Conservation (phyloP, 2,888 invertebrate species). For the Eledona agricola region DNA sequence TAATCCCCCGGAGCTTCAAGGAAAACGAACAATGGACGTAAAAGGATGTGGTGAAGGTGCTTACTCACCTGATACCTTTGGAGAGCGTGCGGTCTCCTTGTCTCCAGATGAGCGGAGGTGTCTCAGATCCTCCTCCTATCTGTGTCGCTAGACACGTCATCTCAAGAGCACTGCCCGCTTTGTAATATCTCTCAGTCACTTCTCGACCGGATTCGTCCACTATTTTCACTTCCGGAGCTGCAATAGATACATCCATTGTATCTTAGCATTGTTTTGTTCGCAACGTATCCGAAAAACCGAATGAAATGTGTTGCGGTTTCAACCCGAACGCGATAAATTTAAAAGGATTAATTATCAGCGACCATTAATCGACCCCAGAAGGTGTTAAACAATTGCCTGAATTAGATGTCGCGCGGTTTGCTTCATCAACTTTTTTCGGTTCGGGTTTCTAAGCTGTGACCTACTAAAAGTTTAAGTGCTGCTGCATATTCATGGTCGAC, state of each 20-base stretch:
- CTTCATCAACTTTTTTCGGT: constrained; percentile 23
- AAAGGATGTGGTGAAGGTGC: constrained; percentile 36
- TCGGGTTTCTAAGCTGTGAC: constrained; percentile 28
- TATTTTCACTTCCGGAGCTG: constrained; percentile 69
- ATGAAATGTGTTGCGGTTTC: too few relatives aligned
- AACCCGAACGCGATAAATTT: too few relatives aligned
- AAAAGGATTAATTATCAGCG: too few relatives aligned
- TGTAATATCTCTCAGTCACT: constrained; percentile 69
- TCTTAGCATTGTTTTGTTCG: too few relatives aligned
- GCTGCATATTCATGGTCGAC: constrained; percentile 36
- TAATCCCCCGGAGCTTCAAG: constrained; percentile 31
- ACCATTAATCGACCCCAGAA: too few relatives aligned
- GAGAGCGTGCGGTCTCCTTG: constrained; percentile 65
- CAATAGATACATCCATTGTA: too few relatives aligned
- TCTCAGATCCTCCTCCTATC: constrained; percentile 62
- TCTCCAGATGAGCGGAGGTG: constrained; percentile 63
- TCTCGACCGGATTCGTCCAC: constrained; percentile 68
- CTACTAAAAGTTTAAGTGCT: constrained; percentile 34
- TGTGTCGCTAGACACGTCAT: constrained; percentile 66
- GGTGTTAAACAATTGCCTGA: too few relatives aligned
- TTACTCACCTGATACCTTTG: constrained; percentile 66
- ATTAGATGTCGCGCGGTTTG: too few relatives aligned
- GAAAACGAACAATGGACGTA: constrained; percentile 27
- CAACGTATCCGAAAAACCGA: too few relatives aligned
- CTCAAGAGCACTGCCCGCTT: constrained; percentile 67